Evolutionary conservation across 2,888 invertebrate species (phyloP).

Genomic region (Megamerina dolium): DNA sequence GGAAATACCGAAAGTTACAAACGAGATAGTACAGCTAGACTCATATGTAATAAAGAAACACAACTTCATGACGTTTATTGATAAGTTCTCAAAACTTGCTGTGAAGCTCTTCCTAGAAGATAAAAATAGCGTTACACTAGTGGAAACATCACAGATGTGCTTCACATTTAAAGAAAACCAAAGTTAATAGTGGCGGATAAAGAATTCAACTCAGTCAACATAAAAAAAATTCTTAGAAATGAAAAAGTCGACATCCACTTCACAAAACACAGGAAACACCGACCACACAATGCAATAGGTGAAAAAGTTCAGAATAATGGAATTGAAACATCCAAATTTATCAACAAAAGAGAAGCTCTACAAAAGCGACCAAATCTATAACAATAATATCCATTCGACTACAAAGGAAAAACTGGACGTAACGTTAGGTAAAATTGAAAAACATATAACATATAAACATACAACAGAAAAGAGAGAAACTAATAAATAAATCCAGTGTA

Average conservation of each 20-base stretch:
- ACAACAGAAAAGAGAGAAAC: constrained; percentile 1
- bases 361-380: too few relatives aligned
- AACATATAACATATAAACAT: neutral
- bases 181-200: constrained; percentile 3
- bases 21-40: neutral
- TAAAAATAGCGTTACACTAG: too few relatives aligned
- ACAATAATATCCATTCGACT: constrained; percentile 14
- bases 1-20: neutral
- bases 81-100: constrained; percentile 11
- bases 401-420: constrained; percentile 9
- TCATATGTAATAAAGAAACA: constrained; percentile 5
- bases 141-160: constrained; percentile 4
- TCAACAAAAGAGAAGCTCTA: too few relatives aligned
- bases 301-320: too few relatives aligned
- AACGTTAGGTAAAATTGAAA: neutral
- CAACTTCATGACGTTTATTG: too few relatives aligned
- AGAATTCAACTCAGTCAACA: too few relatives aligned
- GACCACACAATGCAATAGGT: too few relatives aligned
- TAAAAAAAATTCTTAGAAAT: too few relatives aligned
- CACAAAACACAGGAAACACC: too few relatives aligned
- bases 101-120: constrained; percentile 4
- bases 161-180: constrained; percentile 5
- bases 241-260: too few relatives aligned
- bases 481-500: constrained; percentile 4
- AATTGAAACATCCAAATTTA: too few relatives aligned